phyloP scores from a whole-genome alignment of 2,888 invertebrate genomes.

The Neoitamus cyanurus region DNA sequence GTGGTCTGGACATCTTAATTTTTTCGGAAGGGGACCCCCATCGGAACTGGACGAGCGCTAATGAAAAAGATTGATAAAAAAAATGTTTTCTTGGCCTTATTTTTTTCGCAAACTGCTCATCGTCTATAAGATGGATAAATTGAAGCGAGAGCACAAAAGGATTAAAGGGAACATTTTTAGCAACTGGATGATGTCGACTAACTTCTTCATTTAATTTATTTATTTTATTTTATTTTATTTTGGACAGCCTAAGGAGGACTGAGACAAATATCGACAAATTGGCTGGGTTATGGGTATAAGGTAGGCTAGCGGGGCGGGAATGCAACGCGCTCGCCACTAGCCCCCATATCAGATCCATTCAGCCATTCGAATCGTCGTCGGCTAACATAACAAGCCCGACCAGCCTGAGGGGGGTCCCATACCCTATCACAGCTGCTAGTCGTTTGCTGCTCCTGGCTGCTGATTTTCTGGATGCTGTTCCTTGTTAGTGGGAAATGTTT shows the following conservation, averaged over 20 bases:
- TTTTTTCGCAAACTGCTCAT: not conserved
- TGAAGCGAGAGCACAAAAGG: not conserved
- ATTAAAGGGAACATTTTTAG: no score
- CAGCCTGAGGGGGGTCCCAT: not conserved
- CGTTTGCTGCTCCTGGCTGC: not conserved
- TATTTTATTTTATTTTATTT: not conserved
- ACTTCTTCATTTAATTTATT: no score
- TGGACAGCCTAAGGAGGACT: not conserved
- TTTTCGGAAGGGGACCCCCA: not conserved
- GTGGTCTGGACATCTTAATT: conserved; percentile 33
- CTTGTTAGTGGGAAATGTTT: not conserved
- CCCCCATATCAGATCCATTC: not conserved
- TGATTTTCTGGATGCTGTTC: not conserved
- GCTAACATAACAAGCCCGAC: not conserved
- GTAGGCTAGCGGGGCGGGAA: not conserved
- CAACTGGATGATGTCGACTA: no score
- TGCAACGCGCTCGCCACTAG: no score
- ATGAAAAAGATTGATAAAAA: not conserved
- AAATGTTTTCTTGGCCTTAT: not conserved
- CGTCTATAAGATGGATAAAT: not conserved
- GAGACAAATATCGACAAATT: conserved; percentile 38
- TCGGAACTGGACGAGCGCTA: not conserved
- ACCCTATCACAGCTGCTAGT: not conserved
- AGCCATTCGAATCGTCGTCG: not conserved
- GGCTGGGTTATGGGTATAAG: not conserved